These are phyloP conservation scores for Artibeus jamaicensis DNA, from an alignment of 2,797 vertebrate species.

Conservation along the genomic window DNA sequence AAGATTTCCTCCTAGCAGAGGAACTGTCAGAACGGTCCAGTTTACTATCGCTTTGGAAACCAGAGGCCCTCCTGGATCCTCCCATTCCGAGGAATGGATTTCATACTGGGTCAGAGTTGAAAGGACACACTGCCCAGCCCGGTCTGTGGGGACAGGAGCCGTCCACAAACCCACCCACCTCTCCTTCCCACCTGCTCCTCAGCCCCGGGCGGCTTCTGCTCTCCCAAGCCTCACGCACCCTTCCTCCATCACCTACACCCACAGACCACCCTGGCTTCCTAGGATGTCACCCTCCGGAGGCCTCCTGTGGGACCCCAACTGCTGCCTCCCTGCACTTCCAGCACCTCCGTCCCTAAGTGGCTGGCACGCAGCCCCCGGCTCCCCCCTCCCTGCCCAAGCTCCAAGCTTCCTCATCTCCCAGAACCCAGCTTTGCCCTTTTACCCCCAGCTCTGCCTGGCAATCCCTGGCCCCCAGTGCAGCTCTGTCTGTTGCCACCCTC, in stretches of 20 bases:
- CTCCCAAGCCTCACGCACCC: too few relatives aligned
- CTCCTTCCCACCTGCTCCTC: neutral
- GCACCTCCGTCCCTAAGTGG: neutral
- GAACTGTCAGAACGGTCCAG: neutral
- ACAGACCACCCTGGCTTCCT: fast-evolving
- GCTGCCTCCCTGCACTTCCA: too few relatives aligned
- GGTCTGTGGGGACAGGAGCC: neutral
- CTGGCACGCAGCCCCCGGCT: neutral
- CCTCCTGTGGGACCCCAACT: neutral
- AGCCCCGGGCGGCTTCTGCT: neutral
- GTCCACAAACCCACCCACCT: neutral
- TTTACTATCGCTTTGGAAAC: neutral
- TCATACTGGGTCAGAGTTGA: neutral
- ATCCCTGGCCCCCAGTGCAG: fast-evolving
- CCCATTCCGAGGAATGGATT: neutral
- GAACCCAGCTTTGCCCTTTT: neutral
- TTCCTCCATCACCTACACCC: neutral
- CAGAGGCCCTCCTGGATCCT: neutral
- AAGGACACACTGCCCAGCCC: neutral
- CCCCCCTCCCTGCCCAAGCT: neutral
- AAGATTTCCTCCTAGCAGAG: neutral
- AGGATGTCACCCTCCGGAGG: too few relatives aligned
- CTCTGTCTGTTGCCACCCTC: neutral
- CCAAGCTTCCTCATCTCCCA: neutral
- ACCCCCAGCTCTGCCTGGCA: neutral